phyloP scores from a whole-genome alignment of 2,113 vertebrate species.

The Ranitomeya imitator region DNA sequence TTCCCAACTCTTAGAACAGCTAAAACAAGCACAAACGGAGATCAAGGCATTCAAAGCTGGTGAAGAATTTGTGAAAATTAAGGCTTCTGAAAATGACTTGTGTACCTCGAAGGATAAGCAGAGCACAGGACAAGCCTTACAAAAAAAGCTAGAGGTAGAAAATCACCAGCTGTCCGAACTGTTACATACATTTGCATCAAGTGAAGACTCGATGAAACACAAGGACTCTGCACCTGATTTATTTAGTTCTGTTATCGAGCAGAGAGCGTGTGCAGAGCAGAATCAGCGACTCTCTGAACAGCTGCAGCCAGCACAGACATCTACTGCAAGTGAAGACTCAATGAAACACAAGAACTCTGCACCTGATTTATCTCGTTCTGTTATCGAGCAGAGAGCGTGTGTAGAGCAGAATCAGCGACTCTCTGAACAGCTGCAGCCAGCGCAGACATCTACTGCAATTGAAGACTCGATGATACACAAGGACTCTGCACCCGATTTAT shows the following conservation, averaged over 20 bases:
- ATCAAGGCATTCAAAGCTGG: not conserved
- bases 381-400: not conserved
- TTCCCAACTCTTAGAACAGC: not conserved
- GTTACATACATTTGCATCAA: too few species aligned
- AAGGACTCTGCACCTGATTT: too few species aligned
- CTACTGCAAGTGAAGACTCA: not conserved
- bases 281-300: conserved; percentile 68
- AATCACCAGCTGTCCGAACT: too few species aligned
- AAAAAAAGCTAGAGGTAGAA: not conserved
- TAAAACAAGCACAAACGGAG: not conserved
- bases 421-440: not conserved
- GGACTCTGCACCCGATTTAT: not conserved
- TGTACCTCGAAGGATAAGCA: not conserved
- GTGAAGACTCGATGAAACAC: too few species aligned
- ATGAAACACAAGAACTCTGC: not conserved
- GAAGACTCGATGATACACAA: not conserved
- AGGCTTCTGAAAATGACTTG: too few species aligned
- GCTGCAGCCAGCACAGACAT: conserved; percentile 59
- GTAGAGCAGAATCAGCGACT: not conserved
- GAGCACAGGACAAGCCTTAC: not conserved
- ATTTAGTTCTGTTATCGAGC: too few species aligned
- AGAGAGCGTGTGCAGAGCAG: too few species aligned
- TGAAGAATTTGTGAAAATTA: not conserved
- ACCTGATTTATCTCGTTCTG: not conserved
- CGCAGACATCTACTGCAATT: not conserved